Evolutionary conservation across 37 sponge, comb jelly and placozoan species (phyloP).

Genomic region (Aphrocallistes beatrix): DNA sequence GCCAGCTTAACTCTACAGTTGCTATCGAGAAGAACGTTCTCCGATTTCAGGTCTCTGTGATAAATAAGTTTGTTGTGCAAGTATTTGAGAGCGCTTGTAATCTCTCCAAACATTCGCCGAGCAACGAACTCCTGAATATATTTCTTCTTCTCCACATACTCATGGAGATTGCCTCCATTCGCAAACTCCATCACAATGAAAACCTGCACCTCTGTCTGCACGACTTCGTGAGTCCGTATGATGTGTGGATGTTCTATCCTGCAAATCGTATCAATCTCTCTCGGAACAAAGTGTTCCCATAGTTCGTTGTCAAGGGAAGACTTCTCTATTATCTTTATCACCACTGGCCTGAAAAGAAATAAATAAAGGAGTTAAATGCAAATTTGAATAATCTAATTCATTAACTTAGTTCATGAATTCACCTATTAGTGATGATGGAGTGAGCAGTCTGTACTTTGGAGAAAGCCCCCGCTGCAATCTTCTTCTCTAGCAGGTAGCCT

Average conservation of each 20-base stretch:
- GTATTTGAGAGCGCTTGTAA: background rate
- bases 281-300: background rate
- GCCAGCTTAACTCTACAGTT: constrained; percentile 33
- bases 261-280: constrained; percentile 14
- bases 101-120: background rate
- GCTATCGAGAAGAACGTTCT: background rate
- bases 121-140: background rate
- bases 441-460: background rate
- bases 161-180: background rate
- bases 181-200: background rate
- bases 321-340: background rate
- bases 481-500: background rate
- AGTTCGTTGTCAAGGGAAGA: background rate
- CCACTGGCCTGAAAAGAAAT: background rate
- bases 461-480: background rate
- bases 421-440: background rate
- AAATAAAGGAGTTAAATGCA: background rate
- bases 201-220: background rate
- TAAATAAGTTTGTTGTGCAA: constrained; percentile 4
- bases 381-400: background rate
- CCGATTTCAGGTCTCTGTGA: background rate
- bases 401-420: background rate
- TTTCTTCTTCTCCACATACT: background rate
- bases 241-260: constrained; percentile 11
- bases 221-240: background rate